Percentiles rank a stretch among this genome's conserved stretches.
Evolutionary conservation across 1,140 invertebrate genomes (phyloP).

Genomic region (Dinothrombium tinctorium): DNA sequence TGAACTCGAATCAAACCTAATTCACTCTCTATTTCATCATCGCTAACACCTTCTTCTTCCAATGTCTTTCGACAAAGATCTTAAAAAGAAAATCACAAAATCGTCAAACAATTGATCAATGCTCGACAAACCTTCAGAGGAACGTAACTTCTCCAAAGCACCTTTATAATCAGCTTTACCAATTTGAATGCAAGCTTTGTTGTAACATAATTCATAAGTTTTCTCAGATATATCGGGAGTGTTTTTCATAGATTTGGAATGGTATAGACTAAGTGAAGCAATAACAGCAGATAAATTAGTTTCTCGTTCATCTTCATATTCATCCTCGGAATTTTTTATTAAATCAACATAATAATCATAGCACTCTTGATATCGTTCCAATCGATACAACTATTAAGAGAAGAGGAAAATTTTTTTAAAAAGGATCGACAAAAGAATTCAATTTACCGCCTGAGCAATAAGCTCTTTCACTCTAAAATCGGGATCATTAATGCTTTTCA

Average conservation of each 20-base stretch:
- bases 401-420: constrained; percentile 4
- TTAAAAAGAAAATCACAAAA: constrained; percentile 12
- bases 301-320: constrained; percentile 76
- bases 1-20: constrained; percentile 69
- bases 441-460: constrained; percentile 37
- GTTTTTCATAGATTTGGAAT: constrained; percentile 23
- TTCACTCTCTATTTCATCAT: constrained; percentile 69
- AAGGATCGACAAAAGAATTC: not conserved
- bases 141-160: constrained; percentile 51
- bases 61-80: constrained; percentile 53
- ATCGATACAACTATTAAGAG: constrained; percentile 21
- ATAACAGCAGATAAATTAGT: constrained; percentile 74
- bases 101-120: not conserved
- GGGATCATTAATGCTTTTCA: constrained; percentile 35
- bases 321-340: constrained; percentile 63
- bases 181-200: constrained; percentile 54
- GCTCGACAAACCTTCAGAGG: constrained; percentile 35
- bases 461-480: constrained; percentile 49
- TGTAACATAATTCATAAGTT: constrained; percentile 73
- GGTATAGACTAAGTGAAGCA: constrained; percentile 40
- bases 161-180: constrained; percentile 40
- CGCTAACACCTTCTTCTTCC: constrained; percentile 60
- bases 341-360: constrained; percentile 59
- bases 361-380: constrained; percentile 48
- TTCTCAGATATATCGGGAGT: constrained; percentile 29